Evolutionary conservation across 2,113 vertebrate genomes (phyloP), one percentile per base, ranked within the genome.

Genomic region (Strigops habroptila): DNA sequence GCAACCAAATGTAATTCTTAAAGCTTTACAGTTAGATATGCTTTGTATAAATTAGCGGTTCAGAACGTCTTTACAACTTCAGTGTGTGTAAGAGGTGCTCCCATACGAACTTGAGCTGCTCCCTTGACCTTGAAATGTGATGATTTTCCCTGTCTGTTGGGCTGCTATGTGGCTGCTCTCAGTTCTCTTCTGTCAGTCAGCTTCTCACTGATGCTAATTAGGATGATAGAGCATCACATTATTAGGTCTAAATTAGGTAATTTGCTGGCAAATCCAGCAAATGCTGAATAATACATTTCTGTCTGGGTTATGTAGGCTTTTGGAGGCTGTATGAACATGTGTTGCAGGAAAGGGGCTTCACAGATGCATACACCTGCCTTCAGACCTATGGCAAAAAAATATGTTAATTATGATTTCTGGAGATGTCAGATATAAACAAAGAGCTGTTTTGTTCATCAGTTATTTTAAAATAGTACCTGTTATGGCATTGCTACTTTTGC

Each of bases 61-160:
- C 15, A 77, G 49, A 88, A 59, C 28, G 27, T 77, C 24, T 39
- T 62, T 70, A 52, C 11, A 62, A 17, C 21, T 69, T 55, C 18
- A 35, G 3, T 41, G 4, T 62, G 25, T 70, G 8, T 81, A 65
- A 24, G 63, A 80, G 49, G n/a, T 35, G 24, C 16, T 74, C 7
- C 33, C 12, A 17, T 70, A 25, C 0, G 2, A 62, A 35, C 30
- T 62, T 48, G 27, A 75, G 37, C 37, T 82, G 16, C 24, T 84
- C 24, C 52, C 35, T 82, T 10, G 6, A 67, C 70, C 62, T 90
- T 90, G 82, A 86, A 68, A 49, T 0, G 0, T 76, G 30, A 24
- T 48, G 13, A 51, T 82, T 88, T 88, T 9, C 4, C 1, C 28
- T 3, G 0, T 59, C 43, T 6, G 0, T n/a, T 1, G 4, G 23